A percentile compares a stretch with the other conserved stretches of the same genome.
Conservation (phyloP, 2,888 invertebrate genomes). For the Philereme vetulata region DNA sequence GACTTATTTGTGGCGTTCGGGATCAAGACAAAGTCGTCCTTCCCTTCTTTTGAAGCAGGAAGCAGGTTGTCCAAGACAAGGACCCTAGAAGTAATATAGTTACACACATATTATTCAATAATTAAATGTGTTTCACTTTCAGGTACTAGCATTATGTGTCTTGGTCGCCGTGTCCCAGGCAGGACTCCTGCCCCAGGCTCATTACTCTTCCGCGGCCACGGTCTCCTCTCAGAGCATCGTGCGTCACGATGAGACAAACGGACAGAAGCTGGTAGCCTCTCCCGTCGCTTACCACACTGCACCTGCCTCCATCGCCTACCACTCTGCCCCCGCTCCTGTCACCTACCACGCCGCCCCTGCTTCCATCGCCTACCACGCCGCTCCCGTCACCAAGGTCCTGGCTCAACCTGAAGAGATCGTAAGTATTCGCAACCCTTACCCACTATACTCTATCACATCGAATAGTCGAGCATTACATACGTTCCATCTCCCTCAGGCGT, state of each 20-base stretch:
- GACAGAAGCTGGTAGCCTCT: conserved; percentile 36
- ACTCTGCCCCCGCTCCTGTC: conserved; percentile 44
- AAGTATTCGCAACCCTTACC: conserved; percentile 33
- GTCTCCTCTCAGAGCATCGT: conserved; percentile 69
- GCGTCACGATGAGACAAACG: conserved; percentile 58
- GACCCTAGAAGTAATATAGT: not conserved
- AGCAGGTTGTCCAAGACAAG: no score
- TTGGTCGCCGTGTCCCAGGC: conserved; percentile 62
- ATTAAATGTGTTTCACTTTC: conserved; percentile 23
- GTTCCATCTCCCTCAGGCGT: conserved; percentile 48
- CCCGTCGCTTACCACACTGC: conserved; percentile 44
- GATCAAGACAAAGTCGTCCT: no score
- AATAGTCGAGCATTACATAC: conserved; percentile 5
- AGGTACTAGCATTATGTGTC: conserved; percentile 55
- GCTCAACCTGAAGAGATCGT: conserved; percentile 53
- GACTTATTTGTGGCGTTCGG: no score
- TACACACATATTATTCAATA: not conserved
- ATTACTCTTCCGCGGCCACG: conserved; percentile 61
- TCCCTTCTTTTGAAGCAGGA: no score
- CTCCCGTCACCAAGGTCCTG: conserved; percentile 43
- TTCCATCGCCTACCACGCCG: conserved; percentile 46
- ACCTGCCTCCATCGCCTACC: conserved; percentile 42
- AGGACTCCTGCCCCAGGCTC: conserved; percentile 58
- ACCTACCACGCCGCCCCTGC: conserved; percentile 71
- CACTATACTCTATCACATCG: not conserved